These are phyloP conservation scores for Molorchus minor DNA, from an alignment of 2,888 invertebrate species.

Conservation along the genomic window DNA sequence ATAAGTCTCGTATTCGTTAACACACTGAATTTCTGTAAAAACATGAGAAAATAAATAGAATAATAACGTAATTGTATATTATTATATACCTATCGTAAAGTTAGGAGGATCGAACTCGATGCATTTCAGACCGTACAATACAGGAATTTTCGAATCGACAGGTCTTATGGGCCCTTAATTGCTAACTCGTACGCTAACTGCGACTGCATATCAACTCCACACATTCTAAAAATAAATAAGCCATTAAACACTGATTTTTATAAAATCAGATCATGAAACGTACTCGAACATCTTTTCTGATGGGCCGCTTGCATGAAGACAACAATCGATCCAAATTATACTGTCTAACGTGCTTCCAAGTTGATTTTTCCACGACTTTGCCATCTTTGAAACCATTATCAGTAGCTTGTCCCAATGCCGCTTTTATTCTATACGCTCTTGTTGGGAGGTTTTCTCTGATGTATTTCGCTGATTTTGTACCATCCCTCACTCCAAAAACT, in stretches of 20 bases:
- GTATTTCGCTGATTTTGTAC: constrained; percentile 66
- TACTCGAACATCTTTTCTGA: constrained; percentile 88
- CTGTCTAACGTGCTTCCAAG: constrained; percentile 75
- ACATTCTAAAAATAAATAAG: constrained; percentile 64
- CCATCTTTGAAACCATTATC: constrained; percentile 78
- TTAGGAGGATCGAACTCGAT: constrained; percentile 82
- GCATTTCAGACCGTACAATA: constrained; percentile 88
- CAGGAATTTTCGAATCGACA: constrained; percentile 71
- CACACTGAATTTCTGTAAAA: constrained; percentile 80
- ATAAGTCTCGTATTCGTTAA: constrained; percentile 85
- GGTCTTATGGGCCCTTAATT: constrained; percentile 84
- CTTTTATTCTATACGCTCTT: constrained; percentile 78
- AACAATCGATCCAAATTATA: constrained; percentile 77
- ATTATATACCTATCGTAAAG: constrained; percentile 79
- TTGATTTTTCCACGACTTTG: constrained; percentile 74
- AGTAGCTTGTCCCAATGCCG: constrained; percentile 79
- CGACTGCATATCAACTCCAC: constrained; percentile 84
- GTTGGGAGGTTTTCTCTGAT: constrained; percentile 72
- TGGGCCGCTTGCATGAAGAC: constrained; percentile 86
- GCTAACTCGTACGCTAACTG: constrained; percentile 93
- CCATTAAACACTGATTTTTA: not conserved
- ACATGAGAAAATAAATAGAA: not conserved
- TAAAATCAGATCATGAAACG: constrained; percentile 55
- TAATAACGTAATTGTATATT: not conserved
- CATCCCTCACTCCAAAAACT: constrained; percentile 80